Evolutionary conservation across 2,113 vertebrate species (phyloP).

Genomic region (Symphodus melops): DNA sequence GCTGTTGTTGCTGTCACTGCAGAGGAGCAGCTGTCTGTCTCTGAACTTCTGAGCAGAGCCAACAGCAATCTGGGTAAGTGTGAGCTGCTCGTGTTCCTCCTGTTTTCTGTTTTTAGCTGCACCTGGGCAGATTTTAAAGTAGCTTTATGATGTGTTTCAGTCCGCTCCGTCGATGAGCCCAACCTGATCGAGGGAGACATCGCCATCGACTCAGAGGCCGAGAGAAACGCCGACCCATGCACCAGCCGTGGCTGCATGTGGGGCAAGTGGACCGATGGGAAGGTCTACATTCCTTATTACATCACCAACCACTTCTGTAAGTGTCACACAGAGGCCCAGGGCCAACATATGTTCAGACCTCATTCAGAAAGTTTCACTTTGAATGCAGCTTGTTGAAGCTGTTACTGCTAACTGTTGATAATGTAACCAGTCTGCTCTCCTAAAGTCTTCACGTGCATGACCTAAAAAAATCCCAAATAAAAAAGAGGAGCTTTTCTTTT

Average conservation of each 20-base stretch:
- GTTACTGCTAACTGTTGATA: neutral
- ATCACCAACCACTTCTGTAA: constrained; percentile 73
- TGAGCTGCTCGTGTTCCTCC: constrained; percentile 10
- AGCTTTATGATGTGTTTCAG: constrained; percentile 23
- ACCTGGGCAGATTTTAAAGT: neutral
- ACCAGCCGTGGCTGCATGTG: constrained; percentile 67
- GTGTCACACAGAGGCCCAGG: neutral
- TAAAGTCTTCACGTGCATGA: no score
- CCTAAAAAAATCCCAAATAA: no score
- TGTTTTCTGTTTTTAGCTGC: neutral
- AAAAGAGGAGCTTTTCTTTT: no score
- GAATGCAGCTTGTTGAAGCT: neutral
- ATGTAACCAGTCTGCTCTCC: no score
- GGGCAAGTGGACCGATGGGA: constrained; percentile 63
- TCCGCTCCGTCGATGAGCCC: constrained; percentile 52
- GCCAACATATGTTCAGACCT: no score
- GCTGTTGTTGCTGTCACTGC: constrained; percentile 10
- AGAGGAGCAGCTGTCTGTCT: constrained; percentile 67
- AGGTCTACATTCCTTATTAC: constrained; percentile 74
- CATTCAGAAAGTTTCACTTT: no score
- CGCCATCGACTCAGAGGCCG: constrained; percentile 41
- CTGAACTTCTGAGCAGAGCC: constrained; percentile 73
- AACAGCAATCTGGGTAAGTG: constrained; percentile 69
- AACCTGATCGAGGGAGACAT: constrained; percentile 69
- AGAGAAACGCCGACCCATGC: constrained; percentile 77